These are phyloP conservation scores for Melieria crassipennis DNA, from an alignment of 2,888 invertebrate species.

Conservation along the genomic window DNA sequence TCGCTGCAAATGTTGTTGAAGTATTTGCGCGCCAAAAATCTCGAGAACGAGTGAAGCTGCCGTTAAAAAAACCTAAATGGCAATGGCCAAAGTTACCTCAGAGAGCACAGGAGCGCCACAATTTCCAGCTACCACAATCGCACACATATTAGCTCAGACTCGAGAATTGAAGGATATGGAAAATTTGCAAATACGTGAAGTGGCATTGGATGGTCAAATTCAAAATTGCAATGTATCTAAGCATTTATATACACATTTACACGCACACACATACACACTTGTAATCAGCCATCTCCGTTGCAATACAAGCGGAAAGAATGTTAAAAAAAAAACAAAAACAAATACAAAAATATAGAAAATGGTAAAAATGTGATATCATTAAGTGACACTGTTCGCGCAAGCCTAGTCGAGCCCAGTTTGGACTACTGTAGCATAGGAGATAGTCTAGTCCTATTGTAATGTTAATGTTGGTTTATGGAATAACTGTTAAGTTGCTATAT, in stretches of 20 bases:
- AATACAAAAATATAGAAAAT: conserved; percentile 5
- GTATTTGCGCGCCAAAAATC: conserved; percentile 37
- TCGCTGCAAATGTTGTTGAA: conserved; percentile 65
- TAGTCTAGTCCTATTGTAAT: no score
- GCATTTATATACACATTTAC: not conserved
- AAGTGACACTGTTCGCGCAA: conserved; percentile 24
- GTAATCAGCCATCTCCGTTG: not conserved
- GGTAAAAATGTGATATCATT: conserved; percentile 40
- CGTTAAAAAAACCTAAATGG: not conserved
- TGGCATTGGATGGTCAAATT: no score
- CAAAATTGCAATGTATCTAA: no score
- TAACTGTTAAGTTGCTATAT: no score
- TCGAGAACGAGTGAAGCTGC: conserved; percentile 35
- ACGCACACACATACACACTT: not conserved
- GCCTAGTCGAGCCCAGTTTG: no score
- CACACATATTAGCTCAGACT: not conserved
- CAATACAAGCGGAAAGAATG: conserved; percentile 3
- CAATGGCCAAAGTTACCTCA: conserved; percentile 6
- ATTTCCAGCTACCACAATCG: not conserved
- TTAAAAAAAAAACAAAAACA: not conserved
- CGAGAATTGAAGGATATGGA: not conserved
- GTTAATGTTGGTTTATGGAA: no score
- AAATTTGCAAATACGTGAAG: not conserved
- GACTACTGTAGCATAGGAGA: no score
- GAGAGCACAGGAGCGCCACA: not conserved